Conservation (phyloP, 2,797 vertebrate genomes). For the Zalophus californianus region DNA sequence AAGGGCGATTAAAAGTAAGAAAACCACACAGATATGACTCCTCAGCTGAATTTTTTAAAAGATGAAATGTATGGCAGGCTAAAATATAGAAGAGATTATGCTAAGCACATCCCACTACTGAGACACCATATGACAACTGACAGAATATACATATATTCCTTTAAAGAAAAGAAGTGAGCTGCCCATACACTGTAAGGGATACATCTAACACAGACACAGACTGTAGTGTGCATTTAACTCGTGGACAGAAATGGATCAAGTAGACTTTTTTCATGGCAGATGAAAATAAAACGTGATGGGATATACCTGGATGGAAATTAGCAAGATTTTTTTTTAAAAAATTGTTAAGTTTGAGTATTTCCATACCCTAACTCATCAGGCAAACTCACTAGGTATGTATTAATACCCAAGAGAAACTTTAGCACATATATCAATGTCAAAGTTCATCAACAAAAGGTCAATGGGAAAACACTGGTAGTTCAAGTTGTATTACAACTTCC, state of each 20-base stretch:
- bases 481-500: not conserved
- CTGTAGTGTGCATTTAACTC: conserved; percentile 54
- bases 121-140: conserved; percentile 67
- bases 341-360: not conserved
- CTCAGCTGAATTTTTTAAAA: conserved; percentile 25
- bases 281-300: conserved; percentile 65
- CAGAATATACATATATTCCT: conserved; percentile 67
- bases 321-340: not conserved
- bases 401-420: conserved; percentile 27
- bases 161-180: conserved; percentile 65
- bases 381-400: conserved; percentile 30
- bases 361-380: not conserved
- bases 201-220: conserved; percentile 24
- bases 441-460: not conserved
- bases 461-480: not conserved
- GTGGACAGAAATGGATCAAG: conserved; percentile 57
- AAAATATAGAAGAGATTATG: conserved; percentile 65
- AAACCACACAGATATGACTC: not conserved
- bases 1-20: not conserved
- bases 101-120: conserved; percentile 61
- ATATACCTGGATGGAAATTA: conserved; percentile 26
- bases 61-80: not conserved
- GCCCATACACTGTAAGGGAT: conserved; percentile 29
- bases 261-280: not conserved
- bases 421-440: not conserved